Percentiles rank a stretch among this genome's conserved stretches.
Evolutionary conservation across 2,888 invertebrate genomes (phyloP).

Genomic region (Pediacus dermestoides): DNA sequence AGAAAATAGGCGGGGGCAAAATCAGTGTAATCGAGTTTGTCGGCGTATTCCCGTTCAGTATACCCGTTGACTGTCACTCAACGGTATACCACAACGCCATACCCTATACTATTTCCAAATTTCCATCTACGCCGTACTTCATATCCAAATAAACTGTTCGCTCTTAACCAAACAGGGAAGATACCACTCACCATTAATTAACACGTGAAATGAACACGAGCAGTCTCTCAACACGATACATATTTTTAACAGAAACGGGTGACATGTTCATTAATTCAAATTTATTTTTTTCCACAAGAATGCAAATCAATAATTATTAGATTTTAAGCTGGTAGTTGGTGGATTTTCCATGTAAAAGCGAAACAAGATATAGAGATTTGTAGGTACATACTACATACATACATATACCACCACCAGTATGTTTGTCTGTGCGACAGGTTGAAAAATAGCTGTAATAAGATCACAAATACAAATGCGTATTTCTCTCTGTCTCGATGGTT

Average conservation of each 20-base stretch:
- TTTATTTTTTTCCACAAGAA: not conserved
- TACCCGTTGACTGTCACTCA: no score
- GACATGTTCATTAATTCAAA: not conserved
- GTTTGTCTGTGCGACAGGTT: no score
- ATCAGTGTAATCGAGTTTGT: conserved; percentile 22
- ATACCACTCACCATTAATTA: conserved; percentile 18
- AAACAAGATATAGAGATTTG: no score
- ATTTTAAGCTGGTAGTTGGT: no score
- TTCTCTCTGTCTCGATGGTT: not conserved
- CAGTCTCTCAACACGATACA: no score
- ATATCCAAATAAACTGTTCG: conserved; percentile 10
- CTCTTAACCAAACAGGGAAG: conserved; percentile 15
- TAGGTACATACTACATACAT: not conserved
- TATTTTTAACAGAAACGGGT: not conserved
- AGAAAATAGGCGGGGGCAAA: conserved; percentile 16
- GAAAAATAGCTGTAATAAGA: conserved; percentile 2
- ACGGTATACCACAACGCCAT: conserved; percentile 6
- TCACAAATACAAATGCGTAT: conserved; percentile 3
- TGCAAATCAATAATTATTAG: not conserved
- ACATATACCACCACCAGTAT: no score
- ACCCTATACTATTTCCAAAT: no score
- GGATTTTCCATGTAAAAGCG: no score
- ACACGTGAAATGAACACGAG: conserved; percentile 10
- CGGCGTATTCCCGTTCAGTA: conserved; percentile 12
- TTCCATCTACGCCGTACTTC: conserved; percentile 3